phyloP scores from a whole-genome alignment of 2,888 invertebrate genomes.

The Apamea monoglypha region DNA sequence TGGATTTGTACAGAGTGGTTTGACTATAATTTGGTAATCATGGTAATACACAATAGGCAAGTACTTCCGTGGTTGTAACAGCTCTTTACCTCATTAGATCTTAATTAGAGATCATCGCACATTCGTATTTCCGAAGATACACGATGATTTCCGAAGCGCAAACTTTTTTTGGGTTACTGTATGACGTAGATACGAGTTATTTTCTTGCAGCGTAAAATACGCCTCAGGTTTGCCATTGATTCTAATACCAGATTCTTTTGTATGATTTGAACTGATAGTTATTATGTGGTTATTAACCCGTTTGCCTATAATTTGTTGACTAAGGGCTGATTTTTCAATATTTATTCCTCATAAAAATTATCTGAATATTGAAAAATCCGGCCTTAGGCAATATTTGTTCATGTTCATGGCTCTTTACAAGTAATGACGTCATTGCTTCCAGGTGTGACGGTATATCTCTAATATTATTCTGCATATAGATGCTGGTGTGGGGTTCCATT shows the following conservation, averaged over 20 bases:
- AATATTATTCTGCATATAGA: constrained; percentile 69
- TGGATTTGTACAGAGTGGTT: neutral
- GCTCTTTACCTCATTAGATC: neutral
- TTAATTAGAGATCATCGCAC: neutral
- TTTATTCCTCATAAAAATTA: no score
- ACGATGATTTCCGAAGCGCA: neutral
- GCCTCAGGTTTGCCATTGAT: neutral
- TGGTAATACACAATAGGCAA: neutral
- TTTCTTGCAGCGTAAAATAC: neutral
- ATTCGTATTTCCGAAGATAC: neutral
- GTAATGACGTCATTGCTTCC: neutral
- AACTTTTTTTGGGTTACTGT: neutral
- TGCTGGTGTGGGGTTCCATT: constrained; percentile 92
- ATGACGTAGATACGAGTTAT: neutral
- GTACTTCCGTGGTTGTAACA: neutral
- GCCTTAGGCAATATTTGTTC: neutral
- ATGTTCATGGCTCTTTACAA: neutral
- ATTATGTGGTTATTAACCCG: neutral
- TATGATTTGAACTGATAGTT: neutral
- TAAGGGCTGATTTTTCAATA: neutral
- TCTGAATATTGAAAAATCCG: no score
- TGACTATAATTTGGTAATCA: neutral
- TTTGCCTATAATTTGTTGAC: neutral
- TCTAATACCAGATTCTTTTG: neutral
- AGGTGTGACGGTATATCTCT: neutral